Evolutionary conservation across 2,113 vertebrate species (phyloP).

Genomic region (Origma solitaria): DNA sequence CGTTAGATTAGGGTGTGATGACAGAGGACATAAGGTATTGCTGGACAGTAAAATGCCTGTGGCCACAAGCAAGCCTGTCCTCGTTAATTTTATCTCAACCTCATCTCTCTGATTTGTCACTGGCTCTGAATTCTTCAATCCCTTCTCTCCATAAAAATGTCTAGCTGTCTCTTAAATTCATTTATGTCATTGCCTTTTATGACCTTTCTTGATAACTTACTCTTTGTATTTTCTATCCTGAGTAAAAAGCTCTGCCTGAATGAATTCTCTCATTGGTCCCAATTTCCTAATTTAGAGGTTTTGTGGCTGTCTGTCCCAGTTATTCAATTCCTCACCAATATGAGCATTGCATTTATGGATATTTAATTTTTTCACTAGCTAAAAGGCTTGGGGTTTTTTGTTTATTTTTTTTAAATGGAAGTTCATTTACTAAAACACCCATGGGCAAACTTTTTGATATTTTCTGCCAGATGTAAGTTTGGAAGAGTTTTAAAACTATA

Average conservation of each 20-base stretch:
- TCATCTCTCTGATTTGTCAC: conserved; percentile 64
- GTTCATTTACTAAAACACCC: not conserved
- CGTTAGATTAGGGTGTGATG: conserved; percentile 49
- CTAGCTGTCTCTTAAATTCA: conserved; percentile 58
- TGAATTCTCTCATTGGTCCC: not conserved
- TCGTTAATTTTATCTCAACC: conserved; percentile 70
- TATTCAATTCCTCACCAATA: not conserved
- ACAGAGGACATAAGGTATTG: conserved; percentile 55
- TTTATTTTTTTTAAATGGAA: not conserved
- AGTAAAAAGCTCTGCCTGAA: not conserved
- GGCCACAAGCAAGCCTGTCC: conserved; percentile 52
- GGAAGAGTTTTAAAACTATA: not conserved
- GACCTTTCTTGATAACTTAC: conserved; percentile 60
- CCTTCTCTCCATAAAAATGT: conserved; percentile 59
- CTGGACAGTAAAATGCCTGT: conserved; percentile 59
- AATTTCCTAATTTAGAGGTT: not conserved
- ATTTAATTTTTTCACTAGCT: not conserved
- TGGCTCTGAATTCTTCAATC: conserved; percentile 46
- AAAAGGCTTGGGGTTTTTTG: not conserved
- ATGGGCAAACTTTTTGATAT: not conserved
- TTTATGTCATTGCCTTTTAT: conserved; percentile 56
- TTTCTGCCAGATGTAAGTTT: not conserved
- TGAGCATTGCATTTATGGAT: not conserved
- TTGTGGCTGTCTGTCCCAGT: not conserved
- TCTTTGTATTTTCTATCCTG: conserved; percentile 24